Conservation (phyloP, 2,888 invertebrate species). For the Coelinius sp. region DNA sequence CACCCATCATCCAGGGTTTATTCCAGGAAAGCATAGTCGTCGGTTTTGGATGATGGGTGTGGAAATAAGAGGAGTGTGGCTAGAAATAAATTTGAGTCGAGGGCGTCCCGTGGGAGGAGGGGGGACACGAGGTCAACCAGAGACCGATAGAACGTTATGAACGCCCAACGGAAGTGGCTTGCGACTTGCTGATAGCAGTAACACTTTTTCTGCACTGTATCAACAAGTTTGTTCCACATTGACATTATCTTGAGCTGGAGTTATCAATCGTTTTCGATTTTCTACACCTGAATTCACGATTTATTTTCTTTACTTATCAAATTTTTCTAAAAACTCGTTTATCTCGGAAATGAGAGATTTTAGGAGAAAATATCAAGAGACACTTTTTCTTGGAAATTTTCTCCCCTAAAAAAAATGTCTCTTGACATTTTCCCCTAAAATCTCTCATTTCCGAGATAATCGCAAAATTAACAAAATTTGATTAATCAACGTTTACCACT, state of each 20-base stretch:
- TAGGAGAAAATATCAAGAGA: no score
- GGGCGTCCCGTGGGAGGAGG: slow-evolving; percentile 16
- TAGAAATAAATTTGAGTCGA: slow-evolving; percentile 22
- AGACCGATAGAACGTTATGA: slow-evolving; percentile 13
- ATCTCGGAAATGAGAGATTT: no score
- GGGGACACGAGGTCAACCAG: slow-evolving; percentile 14
- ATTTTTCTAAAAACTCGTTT: no score
- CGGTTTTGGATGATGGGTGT: slow-evolving; percentile 19
- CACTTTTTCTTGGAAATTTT: no score
- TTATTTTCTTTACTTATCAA: no score
- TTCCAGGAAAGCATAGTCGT: slow-evolving; percentile 22
- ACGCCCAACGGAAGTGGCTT: slow-evolving; percentile 22
- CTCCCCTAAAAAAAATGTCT: no score
- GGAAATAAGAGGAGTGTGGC: slow-evolving; percentile 16
- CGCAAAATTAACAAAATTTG: no score
- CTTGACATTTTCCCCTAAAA: no score
- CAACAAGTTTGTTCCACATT: not conserved
- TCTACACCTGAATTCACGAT: no score
- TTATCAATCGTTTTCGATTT: not conserved
- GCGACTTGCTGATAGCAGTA: slow-evolving; percentile 1
- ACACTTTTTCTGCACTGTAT: slow-evolving; percentile 12
- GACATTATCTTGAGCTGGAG: not conserved
- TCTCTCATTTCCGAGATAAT: no score
- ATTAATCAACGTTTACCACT: no score
- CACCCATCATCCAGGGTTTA: slow-evolving; percentile 6